Conservation (phyloP, 2,113 vertebrate species). For the Terrapene triunguis region DNA sequence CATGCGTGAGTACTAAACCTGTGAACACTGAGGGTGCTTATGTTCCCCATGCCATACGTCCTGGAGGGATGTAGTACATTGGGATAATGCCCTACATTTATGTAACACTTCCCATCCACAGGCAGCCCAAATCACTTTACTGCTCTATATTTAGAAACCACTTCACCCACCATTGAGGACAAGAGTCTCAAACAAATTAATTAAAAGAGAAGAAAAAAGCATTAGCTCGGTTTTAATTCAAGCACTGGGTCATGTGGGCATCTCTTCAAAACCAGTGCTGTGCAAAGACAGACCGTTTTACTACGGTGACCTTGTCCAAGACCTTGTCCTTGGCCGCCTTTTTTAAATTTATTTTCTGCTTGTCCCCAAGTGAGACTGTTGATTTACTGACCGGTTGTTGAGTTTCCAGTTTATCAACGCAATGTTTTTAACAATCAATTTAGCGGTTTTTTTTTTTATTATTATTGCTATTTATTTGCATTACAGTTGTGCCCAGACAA, state of each 20-base stretch:
- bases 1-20: neutral
- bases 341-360: neutral
- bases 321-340: neutral
- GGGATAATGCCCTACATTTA: neutral
- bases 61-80: neutral
- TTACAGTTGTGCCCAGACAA: neutral
- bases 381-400: neutral
- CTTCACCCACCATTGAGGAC: neutral
- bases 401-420: neutral
- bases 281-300: neutral
- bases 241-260: neutral
- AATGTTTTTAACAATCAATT: neutral
- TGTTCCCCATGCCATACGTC: neutral
- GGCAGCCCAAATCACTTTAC: neutral
- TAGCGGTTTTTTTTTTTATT: neutral
- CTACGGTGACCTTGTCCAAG: neutral
- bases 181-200: conserved; percentile 12
- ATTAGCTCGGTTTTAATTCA: neutral
- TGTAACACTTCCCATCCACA: neutral
- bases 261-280: neutral
- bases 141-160: conserved; percentile 1
- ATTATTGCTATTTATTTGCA: neutral
- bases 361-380: neutral
- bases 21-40: no score
- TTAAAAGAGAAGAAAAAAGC: neutral